phyloP scores from a whole-genome alignment of 1,140 invertebrate species.

The Euwallacea similis region DNA sequence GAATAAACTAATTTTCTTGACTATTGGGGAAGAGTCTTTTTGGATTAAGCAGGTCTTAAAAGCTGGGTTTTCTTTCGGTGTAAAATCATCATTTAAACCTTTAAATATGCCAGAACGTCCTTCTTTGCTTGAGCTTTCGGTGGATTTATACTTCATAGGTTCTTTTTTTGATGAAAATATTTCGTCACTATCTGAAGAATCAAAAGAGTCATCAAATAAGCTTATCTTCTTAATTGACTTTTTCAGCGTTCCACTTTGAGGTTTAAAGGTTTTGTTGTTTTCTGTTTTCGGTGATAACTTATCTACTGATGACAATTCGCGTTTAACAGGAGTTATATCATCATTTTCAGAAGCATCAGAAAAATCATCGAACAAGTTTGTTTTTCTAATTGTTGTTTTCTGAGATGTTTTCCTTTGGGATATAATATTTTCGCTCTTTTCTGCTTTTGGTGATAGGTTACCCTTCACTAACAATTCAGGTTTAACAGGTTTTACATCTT shows the following conservation, averaged over 20 bases:
- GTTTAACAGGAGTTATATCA: too few relatives aligned
- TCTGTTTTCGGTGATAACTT: too few relatives aligned
- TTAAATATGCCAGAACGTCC: background rate
- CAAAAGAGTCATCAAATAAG: conserved; percentile 34
- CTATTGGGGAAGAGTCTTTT: background rate
- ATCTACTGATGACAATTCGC: too few relatives aligned
- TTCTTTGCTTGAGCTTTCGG: background rate
- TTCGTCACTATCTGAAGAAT: conserved; percentile 15
- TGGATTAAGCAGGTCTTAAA: background rate
- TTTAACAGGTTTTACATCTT: background rate
- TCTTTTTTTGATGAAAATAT: background rate
- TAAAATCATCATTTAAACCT: conserved; percentile 42
- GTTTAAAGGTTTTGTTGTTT: too few relatives aligned
- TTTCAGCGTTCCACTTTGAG: too few relatives aligned
- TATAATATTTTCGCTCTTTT: too few relatives aligned
- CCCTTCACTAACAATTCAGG: too few relatives aligned
- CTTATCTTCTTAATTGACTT: conserved; percentile 15
- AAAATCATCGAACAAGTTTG: conserved; percentile 19
- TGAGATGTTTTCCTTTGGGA: conserved; percentile 17
- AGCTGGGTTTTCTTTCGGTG: background rate
- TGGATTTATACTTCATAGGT: background rate
- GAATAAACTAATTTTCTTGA: conserved; percentile 50
- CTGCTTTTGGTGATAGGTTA: too few relatives aligned
- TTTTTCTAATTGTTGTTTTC: conserved; percentile 19
- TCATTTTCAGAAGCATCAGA: background rate